Conservation (phyloP, 2,888 invertebrate genomes). For the Charanyca ferruginea region DNA sequence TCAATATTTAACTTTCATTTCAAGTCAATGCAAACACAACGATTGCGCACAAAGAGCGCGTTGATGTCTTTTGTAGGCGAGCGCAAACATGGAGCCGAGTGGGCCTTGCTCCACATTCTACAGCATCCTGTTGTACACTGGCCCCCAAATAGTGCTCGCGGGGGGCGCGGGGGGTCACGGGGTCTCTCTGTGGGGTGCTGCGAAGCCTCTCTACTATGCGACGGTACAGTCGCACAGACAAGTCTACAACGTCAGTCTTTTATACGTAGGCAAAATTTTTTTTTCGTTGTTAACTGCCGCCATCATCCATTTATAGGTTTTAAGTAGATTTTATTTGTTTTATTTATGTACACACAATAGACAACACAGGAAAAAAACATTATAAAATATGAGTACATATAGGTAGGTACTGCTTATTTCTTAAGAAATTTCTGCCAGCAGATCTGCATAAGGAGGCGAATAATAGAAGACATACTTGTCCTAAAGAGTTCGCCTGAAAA, state of each 20-base stretch:
- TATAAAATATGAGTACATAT: no score
- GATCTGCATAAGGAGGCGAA: no score
- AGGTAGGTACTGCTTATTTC: no score
- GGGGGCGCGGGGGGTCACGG: conserved; percentile 22
- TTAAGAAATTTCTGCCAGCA: no score
- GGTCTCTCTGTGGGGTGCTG: conserved; percentile 55
- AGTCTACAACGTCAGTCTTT: conserved; percentile 10
- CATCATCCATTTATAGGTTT: neutral
- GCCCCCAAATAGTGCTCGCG: conserved; percentile 46
- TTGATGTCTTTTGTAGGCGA: conserved; percentile 65
- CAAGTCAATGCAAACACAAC: conserved; percentile 18
- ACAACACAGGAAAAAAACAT: no score
- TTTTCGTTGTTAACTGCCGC: neutral
- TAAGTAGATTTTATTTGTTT: no score
- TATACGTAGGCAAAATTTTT: neutral
- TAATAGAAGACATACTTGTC: no score
- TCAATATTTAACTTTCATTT: conserved; percentile 13
- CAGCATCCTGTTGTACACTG: conserved; percentile 30
- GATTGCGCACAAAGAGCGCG: conserved; percentile 53
- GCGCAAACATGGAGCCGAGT: conserved; percentile 16
- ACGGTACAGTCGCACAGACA: conserved; percentile 39
- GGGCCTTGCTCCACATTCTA: conserved; percentile 20
- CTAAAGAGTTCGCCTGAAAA: no score
- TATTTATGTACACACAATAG: no score
- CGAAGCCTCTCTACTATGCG: conserved; percentile 10